Percentiles rank a stretch among this genome's conserved stretches.
Conservation (phyloP, 2,113 vertebrate species). For the Daubentonia madagascariensis region DNA sequence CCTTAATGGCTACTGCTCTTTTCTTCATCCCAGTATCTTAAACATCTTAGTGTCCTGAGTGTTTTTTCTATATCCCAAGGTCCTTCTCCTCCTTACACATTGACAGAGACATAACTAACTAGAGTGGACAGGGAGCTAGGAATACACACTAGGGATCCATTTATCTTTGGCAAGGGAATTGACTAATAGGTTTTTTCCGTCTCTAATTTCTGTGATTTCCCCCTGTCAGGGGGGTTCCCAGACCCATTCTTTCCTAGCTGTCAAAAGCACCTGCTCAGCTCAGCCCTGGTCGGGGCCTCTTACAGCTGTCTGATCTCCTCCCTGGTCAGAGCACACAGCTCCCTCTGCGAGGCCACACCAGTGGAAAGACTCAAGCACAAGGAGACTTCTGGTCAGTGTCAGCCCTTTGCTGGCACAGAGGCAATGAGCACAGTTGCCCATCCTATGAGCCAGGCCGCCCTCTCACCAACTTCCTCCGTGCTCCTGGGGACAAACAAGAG, state of each 20-base stretch:
- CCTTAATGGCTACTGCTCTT: neutral
- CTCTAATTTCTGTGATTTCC: conserved; percentile 63
- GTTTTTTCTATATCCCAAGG: neutral
- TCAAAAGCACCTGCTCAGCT: conserved; percentile 61
- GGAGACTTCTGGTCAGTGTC: neutral
- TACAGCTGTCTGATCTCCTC: conserved; percentile 1
- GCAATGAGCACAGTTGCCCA: fast-evolving
- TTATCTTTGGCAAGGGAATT: conserved; percentile 47
- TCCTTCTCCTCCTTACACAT: neutral
- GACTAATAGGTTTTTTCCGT: conserved; percentile 59
- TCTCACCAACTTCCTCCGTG: neutral
- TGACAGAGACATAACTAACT: neutral
- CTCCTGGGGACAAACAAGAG: neutral
- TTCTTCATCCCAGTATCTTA: neutral
- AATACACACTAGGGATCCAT: conserved; percentile 52
- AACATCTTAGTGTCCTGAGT: neutral
- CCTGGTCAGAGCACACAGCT: neutral
- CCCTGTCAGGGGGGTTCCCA: conserved; percentile 31
- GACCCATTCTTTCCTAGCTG: conserved; percentile 59
- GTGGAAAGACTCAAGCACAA: neutral
- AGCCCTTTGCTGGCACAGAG: neutral
- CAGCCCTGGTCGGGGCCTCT: neutral
- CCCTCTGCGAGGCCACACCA: neutral
- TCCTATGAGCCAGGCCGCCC: neutral
- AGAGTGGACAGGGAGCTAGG: neutral